phyloP scores from a whole-genome alignment of 2,888 invertebrate genomes.

The Campoplex nolae region DNA sequence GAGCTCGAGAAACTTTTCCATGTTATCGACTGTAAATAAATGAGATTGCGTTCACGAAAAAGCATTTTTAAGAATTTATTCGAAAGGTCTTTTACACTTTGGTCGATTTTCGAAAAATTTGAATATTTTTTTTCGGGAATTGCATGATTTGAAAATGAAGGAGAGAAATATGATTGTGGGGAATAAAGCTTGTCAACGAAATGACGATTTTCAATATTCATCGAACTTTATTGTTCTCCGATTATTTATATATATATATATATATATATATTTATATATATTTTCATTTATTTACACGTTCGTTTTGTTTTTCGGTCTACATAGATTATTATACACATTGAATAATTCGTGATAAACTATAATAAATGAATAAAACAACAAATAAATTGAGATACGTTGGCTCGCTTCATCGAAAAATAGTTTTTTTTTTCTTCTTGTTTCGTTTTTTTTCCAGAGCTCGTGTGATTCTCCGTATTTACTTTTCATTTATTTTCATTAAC shows the following conservation, averaged over 20 bases:
- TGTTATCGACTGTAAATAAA: not conserved
- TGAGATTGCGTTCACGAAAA: not conserved
- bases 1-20: not conserved
- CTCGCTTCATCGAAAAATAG: constrained; percentile 25
- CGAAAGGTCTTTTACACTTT: not conserved
- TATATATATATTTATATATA: constrained; percentile 4
- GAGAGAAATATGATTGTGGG: too few relatives aligned
- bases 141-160: too few relatives aligned
- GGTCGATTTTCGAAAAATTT: not conserved
- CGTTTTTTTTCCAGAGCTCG: constrained; percentile 18
- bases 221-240: constrained; percentile 15
- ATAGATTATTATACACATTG: constrained; percentile 44
- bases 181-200: not conserved
- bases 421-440: not conserved
- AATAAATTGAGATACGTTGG: constrained; percentile 58
- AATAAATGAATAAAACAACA: constrained; percentile 70
- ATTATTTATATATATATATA: constrained; percentile 27
- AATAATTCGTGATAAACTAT: constrained; percentile 62
- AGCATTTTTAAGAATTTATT: not conserved
- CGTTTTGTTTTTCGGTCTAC: constrained; percentile 46
- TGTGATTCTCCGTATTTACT: not conserved
- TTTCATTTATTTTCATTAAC: constrained; percentile 1
- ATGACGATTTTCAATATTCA: not conserved
- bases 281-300: constrained; percentile 51
- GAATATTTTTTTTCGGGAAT: too few relatives aligned